A percentile compares a stretch with the other conserved stretches of the same genome.
phyloP scores from a whole-genome alignment of 2,797 vertebrate species.

The Neosilurus hyrtlii region DNA sequence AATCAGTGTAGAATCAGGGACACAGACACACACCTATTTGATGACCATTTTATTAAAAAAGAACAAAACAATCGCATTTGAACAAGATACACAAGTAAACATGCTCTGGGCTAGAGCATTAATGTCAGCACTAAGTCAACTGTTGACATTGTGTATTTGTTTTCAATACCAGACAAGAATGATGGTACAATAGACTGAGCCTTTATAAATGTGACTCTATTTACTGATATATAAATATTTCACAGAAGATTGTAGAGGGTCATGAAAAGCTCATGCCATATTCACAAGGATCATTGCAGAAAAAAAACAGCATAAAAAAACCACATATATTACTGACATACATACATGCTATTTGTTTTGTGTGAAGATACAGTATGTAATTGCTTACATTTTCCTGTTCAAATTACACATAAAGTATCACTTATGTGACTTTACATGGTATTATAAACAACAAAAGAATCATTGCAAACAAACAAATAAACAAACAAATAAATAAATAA shows the following conservation, averaged over 20 bases:
- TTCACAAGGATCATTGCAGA: neutral
- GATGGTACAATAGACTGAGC: conserved; percentile 6
- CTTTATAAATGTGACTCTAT: neutral
- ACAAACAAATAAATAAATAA: too few species aligned
- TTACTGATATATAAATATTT: conserved; percentile 27
- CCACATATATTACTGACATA: neutral
- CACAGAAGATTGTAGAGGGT: neutral
- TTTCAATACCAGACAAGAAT: conserved; percentile 31
- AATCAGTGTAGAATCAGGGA: neutral
- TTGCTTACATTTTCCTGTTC: neutral
- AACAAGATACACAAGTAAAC: conserved; percentile 23
- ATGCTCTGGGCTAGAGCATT: conserved; percentile 3
- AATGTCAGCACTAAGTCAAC: conserved; percentile 32
- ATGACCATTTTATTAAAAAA: neutral
- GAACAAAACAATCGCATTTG: conserved; percentile 2
- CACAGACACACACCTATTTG: neutral
- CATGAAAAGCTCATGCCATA: neutral
- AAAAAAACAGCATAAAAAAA: neutral
- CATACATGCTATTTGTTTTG: neutral
- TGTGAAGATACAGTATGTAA: neutral
- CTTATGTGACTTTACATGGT: neutral
- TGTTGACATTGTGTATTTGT: conserved; percentile 36
- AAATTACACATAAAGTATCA: neutral
- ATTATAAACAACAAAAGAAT: neutral
- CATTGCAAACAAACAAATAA: neutral